Base-by-base conservation (phyloP, 1,140 invertebrate genomes). In the Leptoteleia sp. region DNA sequence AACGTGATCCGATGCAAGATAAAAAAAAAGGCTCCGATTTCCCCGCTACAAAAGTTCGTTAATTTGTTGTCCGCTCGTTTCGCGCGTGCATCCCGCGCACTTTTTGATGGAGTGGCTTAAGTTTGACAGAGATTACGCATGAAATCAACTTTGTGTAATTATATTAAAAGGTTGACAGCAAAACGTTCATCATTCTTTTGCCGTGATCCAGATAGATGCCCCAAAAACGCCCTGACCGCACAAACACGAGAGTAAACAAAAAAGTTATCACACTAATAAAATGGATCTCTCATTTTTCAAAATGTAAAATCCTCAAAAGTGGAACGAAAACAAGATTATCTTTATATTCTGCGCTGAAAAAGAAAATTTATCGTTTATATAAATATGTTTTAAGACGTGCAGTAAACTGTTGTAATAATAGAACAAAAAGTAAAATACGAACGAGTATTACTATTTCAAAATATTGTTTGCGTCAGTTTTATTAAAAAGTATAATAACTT, bases 71-170 rank as follows among this genome's bases (percentile, higher is more conserved):
- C 47, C 50, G 37, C 1, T n/a, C 12, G 54, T 27, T 38, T 13
- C 27, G n/a, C 13, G 15, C 12, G 22, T 15, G 43, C 19, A 40
- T 27, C 8, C 8, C 33, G 12, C 19, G 17, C 33, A 15, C 17
- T 37, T 65, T 64, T 65, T 42, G 62, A 65, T 65, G 29, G 62
- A 65, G 48, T 65, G 38, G 62, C 38, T 45, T 54, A 48, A 65
- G 7, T 43, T 65, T 43, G 62, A 65, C 62, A 65, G 62, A 65
- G 62, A 65, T 65, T 65, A 48, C 47, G 7, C 27, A 13, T 54
- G 62, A 43, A 65, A 65, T 65, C 62, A 52, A 65, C 47, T 65
- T 54, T 43, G 35, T 29, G 61, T 64, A 64, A 64, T 64, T 64
- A 52, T 52, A 64, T 64, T 64, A 52, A 64, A 64, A 64, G 61